Conservation (phyloP, 2,797 vertebrate genomes). For the Semotilus atromaculatus region DNA sequence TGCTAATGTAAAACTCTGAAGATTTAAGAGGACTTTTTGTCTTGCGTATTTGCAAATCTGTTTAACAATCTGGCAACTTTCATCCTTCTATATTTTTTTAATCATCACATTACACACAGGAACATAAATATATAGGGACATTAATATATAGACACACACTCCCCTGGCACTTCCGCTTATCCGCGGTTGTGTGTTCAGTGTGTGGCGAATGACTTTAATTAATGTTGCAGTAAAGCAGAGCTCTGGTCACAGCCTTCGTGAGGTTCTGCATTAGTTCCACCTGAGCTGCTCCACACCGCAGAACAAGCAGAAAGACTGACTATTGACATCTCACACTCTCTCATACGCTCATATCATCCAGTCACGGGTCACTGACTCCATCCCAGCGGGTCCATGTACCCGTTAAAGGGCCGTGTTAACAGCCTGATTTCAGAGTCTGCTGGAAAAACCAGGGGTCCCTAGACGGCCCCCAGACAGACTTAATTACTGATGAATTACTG, state of each 20-base stretch:
- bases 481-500: constrained; percentile 83
- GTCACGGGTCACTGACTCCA: constrained; percentile 82
- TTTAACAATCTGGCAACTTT: neutral
- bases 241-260: constrained; percentile 78
- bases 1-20: neutral
- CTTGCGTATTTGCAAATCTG: constrained; percentile 6
- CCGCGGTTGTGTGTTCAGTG: constrained; percentile 63
- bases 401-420: constrained; percentile 85
- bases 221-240: constrained; percentile 86
- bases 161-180: constrained; percentile 48
- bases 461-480: constrained; percentile 75
- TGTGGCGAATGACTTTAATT: constrained; percentile 85
- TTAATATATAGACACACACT: constrained; percentile 8
- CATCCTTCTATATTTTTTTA: neutral
- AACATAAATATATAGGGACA: constrained; percentile 7
- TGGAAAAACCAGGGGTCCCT: constrained; percentile 62
- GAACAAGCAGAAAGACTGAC: constrained; percentile 76
- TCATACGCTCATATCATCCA: constrained; percentile 51
- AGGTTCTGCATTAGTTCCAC: constrained; percentile 84
- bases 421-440: constrained; percentile 75
- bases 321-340: constrained; percentile 76
- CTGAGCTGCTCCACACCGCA: constrained; percentile 69
- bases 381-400: constrained; percentile 76
- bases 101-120: constrained; percentile 26
- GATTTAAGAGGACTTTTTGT: neutral